Evolutionary conservation across 1,140 invertebrate genomes (phyloP), one percentile per base, ranked within the genome.

Genomic region (Euwallacea similis): DNA sequence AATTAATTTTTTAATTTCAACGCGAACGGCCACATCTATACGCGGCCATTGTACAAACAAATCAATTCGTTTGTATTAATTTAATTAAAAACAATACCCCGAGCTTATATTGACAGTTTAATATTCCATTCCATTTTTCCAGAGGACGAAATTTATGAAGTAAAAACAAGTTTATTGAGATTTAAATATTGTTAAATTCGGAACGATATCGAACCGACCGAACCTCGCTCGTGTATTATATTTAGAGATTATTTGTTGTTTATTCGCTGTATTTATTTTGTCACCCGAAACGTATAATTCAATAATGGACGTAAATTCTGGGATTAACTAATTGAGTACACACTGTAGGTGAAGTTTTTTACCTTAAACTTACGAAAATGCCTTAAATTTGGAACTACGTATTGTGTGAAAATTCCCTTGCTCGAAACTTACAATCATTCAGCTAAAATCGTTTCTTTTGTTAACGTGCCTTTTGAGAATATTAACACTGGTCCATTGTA

Each of bases 11-110:
- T 66, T 71, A 54, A 71, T 66, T 71, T 46, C 42, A 15, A 46
- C 61, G 61, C 43, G 44, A 66, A 50, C 46, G 46, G 13, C 62
- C 62, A n/a, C 10, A 33, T 58, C 15, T 56, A 56, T 53, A 59
- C 63, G 60, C 58, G 63, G 47, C 42, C 50, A 71, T 46, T 50
- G 58, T 71, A 66, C 56, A 71, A 71, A 71, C 69, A 71, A 71
- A 71, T 71, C 69, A 71, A 71, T 71, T 66, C 69, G 69, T 71
- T 71, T 66, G 69, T 65, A 66, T 65, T 70, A 70, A 70, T 70
- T 70, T 71, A 71, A 66, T 71, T 71, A 71, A 71, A 71, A 71
- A 66, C 62, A 71, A 71, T 66, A 65, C 54, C 55, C 69, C 63
- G 55, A 42, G 53, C 55, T 66, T 60, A 50, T 71, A 71, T 71